A percentile compares a stretch with the other conserved stretches of the same genome.
These are phyloP conservation scores for Strix occidentalis DNA, from an alignment of 2,797 vertebrate genomes.

Conservation along the genomic window DNA sequence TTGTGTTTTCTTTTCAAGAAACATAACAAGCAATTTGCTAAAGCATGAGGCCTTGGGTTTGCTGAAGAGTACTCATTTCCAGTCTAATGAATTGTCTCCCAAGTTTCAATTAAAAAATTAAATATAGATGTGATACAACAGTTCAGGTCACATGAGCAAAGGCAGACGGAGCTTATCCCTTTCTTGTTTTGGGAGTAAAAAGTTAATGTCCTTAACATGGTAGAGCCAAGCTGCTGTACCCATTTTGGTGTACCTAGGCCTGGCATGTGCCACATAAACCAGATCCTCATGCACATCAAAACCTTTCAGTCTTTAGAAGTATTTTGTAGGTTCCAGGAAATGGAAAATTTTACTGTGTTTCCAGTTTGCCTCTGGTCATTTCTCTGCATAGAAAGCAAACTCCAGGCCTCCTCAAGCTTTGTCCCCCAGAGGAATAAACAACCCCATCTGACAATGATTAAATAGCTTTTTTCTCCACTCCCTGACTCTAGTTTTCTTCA, in stretches of 20 bases:
- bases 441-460: neutral
- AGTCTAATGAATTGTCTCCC: neutral
- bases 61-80: neutral
- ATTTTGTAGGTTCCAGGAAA: neutral
- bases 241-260: neutral
- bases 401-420: neutral
- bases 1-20: neutral
- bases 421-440: neutral
- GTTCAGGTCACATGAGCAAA: neutral
- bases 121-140: neutral
- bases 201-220: accelerated
- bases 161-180: neutral
- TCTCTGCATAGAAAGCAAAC: neutral
- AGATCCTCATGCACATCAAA: neutral
- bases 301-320: neutral
- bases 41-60: neutral
- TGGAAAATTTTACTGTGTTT: neutral
- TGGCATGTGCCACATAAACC: neutral
- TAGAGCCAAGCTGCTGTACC: neutral
- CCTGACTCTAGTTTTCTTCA: neutral
- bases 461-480: neutral
- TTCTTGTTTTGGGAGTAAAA: neutral
- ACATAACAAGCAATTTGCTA: neutral
- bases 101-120: neutral
- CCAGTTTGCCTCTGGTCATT: neutral